Evolutionary conservation across 2,113 vertebrate genomes (phyloP), one percentile per base, ranked within the genome.

Genomic region (Peromyscus leucopus): DNA sequence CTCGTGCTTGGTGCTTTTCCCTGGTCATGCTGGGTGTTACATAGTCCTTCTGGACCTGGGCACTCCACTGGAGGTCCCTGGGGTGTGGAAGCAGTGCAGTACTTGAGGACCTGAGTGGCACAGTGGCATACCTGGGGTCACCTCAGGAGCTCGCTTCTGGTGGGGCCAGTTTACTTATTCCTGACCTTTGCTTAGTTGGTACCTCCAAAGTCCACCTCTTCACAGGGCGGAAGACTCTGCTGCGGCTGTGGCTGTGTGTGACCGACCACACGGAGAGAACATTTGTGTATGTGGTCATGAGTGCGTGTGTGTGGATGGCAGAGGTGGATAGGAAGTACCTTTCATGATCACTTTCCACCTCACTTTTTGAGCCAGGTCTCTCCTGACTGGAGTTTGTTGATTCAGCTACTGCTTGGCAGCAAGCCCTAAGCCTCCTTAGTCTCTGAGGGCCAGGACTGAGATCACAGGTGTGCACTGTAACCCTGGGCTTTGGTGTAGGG

Each of bases 1-100:
- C 13, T 72, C 1, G 36, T 46, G 42, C 94, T 92, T 59, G 96
- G 36, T 93, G 57, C 67, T 78, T 46, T 93, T 93, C 69, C 67
- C 33, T 36, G 59, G 79, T 95, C 51, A 82, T 4, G 17, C 10
- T 93, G 33, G 13, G 22, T 87, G 63, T 89, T 86, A 57, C 33
- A 13, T 93, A 46, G 36, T 90, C 8, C 46, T 90, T 46, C 22
- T 61, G 55, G 59, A 69, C 82, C 93, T 89, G 88, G 39, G 26
- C 67, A 2, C 46, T 16, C 87, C 39, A 28, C 36, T 59, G 4
- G 31, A 67, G 69, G 24, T 65, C 51, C 72, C 48, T 92, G 57
- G 39, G 39, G 69, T 33, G 0, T 46, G 1, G 74, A 71, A 61
- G 33, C 36, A 39, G 9, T 31, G 67, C 24, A 69, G 15, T 33